Conservation (phyloP, 2,888 invertebrate genomes). For the Miltochrista miniata region DNA sequence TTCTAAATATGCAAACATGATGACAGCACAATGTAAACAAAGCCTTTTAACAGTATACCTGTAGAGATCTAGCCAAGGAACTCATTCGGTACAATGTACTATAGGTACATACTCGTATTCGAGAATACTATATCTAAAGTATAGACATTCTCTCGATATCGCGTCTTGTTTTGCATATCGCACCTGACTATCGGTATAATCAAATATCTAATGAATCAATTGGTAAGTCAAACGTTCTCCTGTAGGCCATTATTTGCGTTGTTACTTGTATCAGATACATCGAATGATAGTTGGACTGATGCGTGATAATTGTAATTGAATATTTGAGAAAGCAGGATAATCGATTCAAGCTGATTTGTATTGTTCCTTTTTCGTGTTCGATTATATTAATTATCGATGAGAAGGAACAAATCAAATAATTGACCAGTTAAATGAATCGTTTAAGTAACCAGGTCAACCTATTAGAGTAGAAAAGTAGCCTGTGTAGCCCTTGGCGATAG, state of each 20-base stretch:
- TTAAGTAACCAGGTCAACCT: too few species aligned
- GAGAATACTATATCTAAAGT: not conserved
- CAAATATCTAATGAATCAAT: slow-evolving; percentile 77
- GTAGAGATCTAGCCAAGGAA: not conserved
- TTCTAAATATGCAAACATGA: too few species aligned
- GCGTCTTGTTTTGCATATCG: slow-evolving; percentile 69
- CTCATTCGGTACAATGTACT: not conserved
- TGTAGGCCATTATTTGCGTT: slow-evolving; percentile 39
- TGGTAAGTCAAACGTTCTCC: slow-evolving; percentile 44
- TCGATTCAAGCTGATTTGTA: too few species aligned
- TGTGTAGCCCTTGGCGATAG: too few species aligned
- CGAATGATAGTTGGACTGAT: slow-evolving; percentile 14
- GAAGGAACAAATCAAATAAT: too few species aligned
- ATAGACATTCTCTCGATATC: slow-evolving; percentile 44
- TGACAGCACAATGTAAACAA: too few species aligned
- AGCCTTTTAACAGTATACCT: not conserved
- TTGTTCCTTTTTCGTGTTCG: too few species aligned
- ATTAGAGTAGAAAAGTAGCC: too few species aligned
- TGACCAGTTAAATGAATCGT: too few species aligned
- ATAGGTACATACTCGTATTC: not conserved
- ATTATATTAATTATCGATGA: too few species aligned
- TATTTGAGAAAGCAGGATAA: slow-evolving; percentile 13
- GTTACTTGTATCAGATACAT: slow-evolving; percentile 22
- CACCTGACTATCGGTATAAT: slow-evolving; percentile 63
- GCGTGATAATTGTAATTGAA: slow-evolving; percentile 29